Conservation (phyloP, 2,797 vertebrate species). For the Chelmon rostratus region DNA sequence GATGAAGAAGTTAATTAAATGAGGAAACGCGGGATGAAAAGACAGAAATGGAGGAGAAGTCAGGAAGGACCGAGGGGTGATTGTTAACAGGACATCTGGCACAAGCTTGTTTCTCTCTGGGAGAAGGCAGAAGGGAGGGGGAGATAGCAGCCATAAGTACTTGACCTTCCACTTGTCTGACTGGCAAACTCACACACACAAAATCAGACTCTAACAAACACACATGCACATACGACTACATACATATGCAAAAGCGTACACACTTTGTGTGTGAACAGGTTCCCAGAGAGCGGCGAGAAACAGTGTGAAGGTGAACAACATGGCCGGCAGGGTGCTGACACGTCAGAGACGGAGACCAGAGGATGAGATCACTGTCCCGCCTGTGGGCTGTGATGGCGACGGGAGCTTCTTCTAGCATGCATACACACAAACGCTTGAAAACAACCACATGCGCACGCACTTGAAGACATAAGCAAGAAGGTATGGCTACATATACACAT, state of each 20-base stretch:
- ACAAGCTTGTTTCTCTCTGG: conserved; percentile 65
- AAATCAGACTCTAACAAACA: conserved; percentile 53
- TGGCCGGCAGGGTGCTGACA: conserved; percentile 68
- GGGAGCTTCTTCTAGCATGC: conserved; percentile 29
- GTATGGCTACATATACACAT: conserved; percentile 39
- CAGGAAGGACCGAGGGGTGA: conserved; percentile 70
- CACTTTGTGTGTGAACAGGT: conserved; percentile 40
- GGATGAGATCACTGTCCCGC: conserved; percentile 69
- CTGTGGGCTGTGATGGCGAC: conserved; percentile 56
- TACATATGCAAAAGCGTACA: conserved; percentile 62
- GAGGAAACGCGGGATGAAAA: conserved; percentile 58
- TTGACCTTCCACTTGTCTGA: conserved; percentile 79
- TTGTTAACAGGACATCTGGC: conserved; percentile 83
- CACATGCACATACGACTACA: conserved; percentile 32
- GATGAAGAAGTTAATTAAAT: conserved; percentile 74
- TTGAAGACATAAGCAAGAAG: conserved; percentile 34
- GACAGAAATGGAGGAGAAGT: conserved; percentile 58
- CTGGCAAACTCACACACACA: conserved; percentile 58
- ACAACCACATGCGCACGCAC: conserved; percentile 13
- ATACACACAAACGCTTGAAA: conserved; percentile 3
- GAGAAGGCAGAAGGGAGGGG: conserved; percentile 47
- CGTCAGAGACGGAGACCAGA: conserved; percentile 62
- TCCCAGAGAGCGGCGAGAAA: conserved; percentile 52
- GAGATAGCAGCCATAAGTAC: conserved; percentile 61
- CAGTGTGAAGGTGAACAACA: conserved; percentile 74